phyloP scores from a whole-genome alignment of 2,888 invertebrate species.

The Minunthozetes semirufus region DNA sequence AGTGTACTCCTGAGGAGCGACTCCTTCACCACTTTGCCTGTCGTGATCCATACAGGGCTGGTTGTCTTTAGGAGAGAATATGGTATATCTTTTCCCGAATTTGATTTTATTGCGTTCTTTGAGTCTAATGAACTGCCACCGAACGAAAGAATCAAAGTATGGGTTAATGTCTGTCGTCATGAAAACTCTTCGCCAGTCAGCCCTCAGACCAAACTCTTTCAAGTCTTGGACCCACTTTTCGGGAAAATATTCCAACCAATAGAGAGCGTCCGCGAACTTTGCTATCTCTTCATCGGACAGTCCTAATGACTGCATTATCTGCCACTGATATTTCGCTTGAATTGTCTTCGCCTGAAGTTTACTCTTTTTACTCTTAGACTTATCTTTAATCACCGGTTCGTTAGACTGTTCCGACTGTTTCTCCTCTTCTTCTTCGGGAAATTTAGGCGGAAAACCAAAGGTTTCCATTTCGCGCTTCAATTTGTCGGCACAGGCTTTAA shows the following conservation, averaged over 20 bases:
- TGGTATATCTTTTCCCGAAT: constrained; percentile 94
- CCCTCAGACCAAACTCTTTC: constrained; percentile 79
- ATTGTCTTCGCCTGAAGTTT: constrained; percentile 90
- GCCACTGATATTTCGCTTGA: constrained; percentile 89
- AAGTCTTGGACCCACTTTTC: constrained; percentile 79
- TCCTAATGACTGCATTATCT: constrained; percentile 93
- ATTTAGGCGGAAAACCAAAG: constrained; percentile 85
- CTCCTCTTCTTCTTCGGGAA: constrained; percentile 57
- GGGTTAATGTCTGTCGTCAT: constrained; percentile 97
- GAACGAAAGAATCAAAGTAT: constrained; percentile 93
- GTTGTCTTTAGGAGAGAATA: constrained; percentile 89
- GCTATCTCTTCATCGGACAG: constrained; percentile 83
- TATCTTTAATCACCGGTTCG: constrained; percentile 51
- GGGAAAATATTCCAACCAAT: constrained; percentile 98
- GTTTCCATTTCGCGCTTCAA: constrained; percentile 82
- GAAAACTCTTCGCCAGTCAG: constrained; percentile 97
- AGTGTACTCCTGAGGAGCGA: constrained; percentile 96
- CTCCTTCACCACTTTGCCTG: constrained; percentile 88
- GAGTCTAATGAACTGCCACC: constrained; percentile 88
- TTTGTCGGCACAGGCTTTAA: constrained; percentile 98
- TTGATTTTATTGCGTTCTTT: constrained; percentile 80
- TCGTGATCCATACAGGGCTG: constrained; percentile 99
- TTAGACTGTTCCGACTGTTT: constrained; percentile 30
- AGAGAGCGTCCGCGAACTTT: constrained; percentile 76
- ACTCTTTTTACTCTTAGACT: constrained; percentile 63